Conservation (phyloP, 2,113 vertebrate species). For the Heliornis fulica region DNA sequence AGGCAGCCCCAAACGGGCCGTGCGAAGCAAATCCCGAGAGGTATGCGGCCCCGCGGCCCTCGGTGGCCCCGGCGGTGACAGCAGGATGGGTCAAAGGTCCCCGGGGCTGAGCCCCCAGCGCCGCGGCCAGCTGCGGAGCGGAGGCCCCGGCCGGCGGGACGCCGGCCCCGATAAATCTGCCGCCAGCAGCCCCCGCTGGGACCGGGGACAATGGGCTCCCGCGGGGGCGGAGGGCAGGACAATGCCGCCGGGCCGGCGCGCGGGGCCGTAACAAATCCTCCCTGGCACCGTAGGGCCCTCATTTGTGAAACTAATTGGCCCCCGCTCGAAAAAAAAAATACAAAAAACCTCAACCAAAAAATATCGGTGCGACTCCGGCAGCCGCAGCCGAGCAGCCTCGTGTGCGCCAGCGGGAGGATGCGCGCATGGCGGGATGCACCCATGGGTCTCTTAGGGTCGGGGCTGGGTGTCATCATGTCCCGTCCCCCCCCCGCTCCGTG, state of each 20-base stretch:
- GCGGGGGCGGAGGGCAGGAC: conserved; percentile 71
- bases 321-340: conserved; percentile 63
- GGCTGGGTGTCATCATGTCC: too few species aligned
- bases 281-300: conserved; percentile 75
- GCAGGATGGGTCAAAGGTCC: conserved; percentile 83
- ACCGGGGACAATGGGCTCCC: conserved; percentile 72
- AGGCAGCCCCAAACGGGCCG: neutral
- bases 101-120: conserved; percentile 73
- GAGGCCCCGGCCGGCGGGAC: conserved; percentile 65
- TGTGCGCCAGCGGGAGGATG: too few species aligned
- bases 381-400: neutral
- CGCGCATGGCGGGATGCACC: neutral
- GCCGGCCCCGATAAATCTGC: conserved; percentile 73
- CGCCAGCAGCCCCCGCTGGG: conserved; percentile 74
- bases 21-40: conserved; percentile 75
- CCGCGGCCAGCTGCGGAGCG: conserved; percentile 73
- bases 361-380: conserved; percentile 30
- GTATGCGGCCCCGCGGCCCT: conserved; percentile 76
- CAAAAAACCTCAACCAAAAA: neutral
- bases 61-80: conserved; percentile 78
- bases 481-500: too few species aligned
- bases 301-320: conserved; percentile 86
- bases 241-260: conserved; percentile 73
- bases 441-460: too few species aligned
- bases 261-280: conserved; percentile 80